Conservation (phyloP, 2,888 invertebrate genomes). For the Drosophila nigritarsus region DNA sequence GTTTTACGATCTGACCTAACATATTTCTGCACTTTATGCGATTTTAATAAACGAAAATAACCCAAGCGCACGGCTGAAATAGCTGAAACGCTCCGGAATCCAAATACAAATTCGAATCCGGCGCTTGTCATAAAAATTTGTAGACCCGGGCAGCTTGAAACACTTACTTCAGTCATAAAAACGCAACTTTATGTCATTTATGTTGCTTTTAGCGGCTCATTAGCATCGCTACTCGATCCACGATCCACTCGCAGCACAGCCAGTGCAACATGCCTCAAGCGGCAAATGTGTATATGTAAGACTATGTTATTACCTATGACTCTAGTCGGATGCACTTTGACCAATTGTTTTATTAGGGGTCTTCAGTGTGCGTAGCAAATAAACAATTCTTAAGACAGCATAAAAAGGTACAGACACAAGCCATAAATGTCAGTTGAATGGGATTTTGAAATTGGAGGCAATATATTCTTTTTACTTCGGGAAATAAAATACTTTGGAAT, state of each 20-base stretch:
- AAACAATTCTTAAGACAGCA: slow-evolving; percentile 26
- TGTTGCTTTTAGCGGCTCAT: slow-evolving; percentile 79
- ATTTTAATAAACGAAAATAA: slow-evolving; percentile 79
- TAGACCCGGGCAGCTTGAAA: slow-evolving; percentile 53
- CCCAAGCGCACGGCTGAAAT: slow-evolving; percentile 41
- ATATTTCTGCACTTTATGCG: slow-evolving; percentile 79
- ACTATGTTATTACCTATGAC: slow-evolving; percentile 44
- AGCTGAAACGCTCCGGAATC: slow-evolving; percentile 55
- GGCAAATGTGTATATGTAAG: slow-evolving; percentile 12
- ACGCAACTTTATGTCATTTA: slow-evolving; percentile 78
- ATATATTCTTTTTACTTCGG: slow-evolving; percentile 2
- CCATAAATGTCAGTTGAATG: slow-evolving; percentile 26
- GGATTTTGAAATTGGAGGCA: not conserved
- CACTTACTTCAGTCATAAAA: slow-evolving; percentile 70
- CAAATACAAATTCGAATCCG: slow-evolving; percentile 44
- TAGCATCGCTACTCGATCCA: slow-evolving; percentile 61
- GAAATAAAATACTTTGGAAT: not conserved
- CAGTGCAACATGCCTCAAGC: slow-evolving; percentile 20
- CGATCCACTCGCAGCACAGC: slow-evolving; percentile 6
- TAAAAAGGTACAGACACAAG: slow-evolving; percentile 5
- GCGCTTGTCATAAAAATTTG: slow-evolving; percentile 69
- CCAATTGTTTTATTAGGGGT: slow-evolving; percentile 69
- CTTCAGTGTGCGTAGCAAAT: slow-evolving; percentile 50
- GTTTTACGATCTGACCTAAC: slow-evolving; percentile 66
- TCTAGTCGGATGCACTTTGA: slow-evolving; percentile 15